Evolutionary conservation across 2,888 invertebrate genomes (phyloP), one percentile per base, ranked within the genome.

Genomic region (Sarcophaga carnaria): DNA sequence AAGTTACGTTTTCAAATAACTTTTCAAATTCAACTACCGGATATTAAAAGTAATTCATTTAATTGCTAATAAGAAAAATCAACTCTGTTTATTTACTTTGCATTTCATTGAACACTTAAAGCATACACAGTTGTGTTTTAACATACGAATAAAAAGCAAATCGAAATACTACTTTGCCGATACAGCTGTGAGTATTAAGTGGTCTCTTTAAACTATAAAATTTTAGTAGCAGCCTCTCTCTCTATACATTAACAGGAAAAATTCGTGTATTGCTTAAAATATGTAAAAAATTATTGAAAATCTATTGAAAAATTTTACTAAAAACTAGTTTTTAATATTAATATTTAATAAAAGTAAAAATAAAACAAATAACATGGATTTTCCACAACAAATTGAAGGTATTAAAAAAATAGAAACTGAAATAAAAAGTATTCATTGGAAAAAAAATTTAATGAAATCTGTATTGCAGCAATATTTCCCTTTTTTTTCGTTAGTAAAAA

Each of bases 341-440:
- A 49, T 72, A 69, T 62, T 69, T 47, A 64, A 20, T 1, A 4
- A 54, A 54, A 54, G 10, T 8, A 37, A 37, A 37, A 37, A 37
- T 37, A 2, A 8, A 37, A 37, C 22, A n/a, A 22, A 63, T 83
- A 90, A 74, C 78, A 92, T 92, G 92, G 92, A 92, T 89, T 92
- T 92, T 88, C 91, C 91, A 17, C 92, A 92, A 85, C 92, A 92
- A 90, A 90, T 92, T 67, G 91, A 92, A 92, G 92, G 92, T 92
- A 90, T 62, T 37, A 37, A 37, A 5, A 8, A 70, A 27, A 76
- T 45, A 49, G 20, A 10, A 77, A 69, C 5, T 0, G n/a, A 6
- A 62, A 37, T 70, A 80, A 59, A 37, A 8, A 54, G 54, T 45
- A 4, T 37, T 49, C 49, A 1, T 37, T 60, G n/a, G 12, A 64